These are phyloP conservation scores for Hypanus sabinus DNA, from an alignment of 2,113 vertebrate genomes.

Conservation along the genomic window DNA sequence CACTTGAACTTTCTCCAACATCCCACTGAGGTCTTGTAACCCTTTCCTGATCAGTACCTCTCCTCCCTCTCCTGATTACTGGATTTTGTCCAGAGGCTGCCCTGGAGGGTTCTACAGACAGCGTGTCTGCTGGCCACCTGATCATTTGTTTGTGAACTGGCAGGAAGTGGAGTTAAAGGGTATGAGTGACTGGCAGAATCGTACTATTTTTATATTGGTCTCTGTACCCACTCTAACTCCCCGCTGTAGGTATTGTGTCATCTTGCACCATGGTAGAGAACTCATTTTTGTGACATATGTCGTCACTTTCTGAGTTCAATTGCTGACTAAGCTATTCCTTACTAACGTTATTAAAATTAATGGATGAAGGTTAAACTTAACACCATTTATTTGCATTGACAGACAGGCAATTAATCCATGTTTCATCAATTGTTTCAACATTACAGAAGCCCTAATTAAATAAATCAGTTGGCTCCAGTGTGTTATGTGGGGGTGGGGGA, in stretches of 20 bases:
- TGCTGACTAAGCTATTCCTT: background rate
- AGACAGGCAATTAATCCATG: background rate
- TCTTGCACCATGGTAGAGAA: background rate
- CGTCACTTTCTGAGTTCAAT: background rate
- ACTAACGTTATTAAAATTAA: background rate
- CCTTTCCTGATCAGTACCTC: background rate
- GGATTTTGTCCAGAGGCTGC: background rate
- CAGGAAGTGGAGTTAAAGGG: background rate
- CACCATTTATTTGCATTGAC: background rate
- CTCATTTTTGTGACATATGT: background rate
- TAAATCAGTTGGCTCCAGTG: no score
- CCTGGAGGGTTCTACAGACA: fast-evolving
- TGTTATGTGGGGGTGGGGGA: background rate
- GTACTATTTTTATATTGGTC: background rate
- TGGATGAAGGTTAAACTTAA: background rate
- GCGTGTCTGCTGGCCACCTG: background rate
- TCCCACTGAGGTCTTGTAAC: no score
- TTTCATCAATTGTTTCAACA: background rate
- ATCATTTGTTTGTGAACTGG: background rate
- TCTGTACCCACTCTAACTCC: background rate
- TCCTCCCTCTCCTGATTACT: background rate
- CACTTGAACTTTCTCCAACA: no score
- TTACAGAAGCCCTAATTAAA: background rate
- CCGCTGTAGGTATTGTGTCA: background rate
- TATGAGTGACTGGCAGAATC: background rate